Conservation (phyloP, 2,113 vertebrate genomes). For the Xiphorhynchus elegans region DNA sequence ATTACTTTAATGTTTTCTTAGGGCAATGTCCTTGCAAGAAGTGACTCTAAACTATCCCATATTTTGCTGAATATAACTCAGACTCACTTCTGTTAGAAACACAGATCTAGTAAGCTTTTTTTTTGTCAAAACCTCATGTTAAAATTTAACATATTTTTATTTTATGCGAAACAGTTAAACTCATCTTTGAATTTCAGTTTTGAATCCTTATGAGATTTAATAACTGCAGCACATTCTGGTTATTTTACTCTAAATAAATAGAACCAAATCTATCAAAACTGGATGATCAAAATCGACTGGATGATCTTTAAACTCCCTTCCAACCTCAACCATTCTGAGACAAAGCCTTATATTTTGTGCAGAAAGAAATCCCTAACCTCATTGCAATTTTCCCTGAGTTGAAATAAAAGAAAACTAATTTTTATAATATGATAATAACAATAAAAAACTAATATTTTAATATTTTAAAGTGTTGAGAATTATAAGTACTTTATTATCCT, state of each 20-base stretch:
- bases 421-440: not conserved
- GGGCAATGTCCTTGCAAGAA: not conserved
- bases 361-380: not conserved
- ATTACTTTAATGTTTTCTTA: constrained; percentile 17
- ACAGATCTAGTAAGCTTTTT: not conserved
- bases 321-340: not conserved
- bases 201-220: not conserved
- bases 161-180: not conserved
- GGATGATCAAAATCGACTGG: not conserved
- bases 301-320: not conserved
- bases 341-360: not conserved
- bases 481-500: not conserved
- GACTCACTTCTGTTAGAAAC: not conserved
- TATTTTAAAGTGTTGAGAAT: not conserved
- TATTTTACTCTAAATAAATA: not conserved
- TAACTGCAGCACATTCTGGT: not conserved
- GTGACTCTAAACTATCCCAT: not conserved
- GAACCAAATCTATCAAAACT: not conserved
- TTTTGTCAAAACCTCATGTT: not conserved
- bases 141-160: not conserved
- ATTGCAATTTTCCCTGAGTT: not conserved
- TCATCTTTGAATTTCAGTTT: constrained; percentile 16
- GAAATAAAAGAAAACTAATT: not conserved
- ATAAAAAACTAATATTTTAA: not conserved
- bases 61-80: not conserved